Conservation (phyloP, 2,888 invertebrate genomes). For the Torymus auratus region DNA sequence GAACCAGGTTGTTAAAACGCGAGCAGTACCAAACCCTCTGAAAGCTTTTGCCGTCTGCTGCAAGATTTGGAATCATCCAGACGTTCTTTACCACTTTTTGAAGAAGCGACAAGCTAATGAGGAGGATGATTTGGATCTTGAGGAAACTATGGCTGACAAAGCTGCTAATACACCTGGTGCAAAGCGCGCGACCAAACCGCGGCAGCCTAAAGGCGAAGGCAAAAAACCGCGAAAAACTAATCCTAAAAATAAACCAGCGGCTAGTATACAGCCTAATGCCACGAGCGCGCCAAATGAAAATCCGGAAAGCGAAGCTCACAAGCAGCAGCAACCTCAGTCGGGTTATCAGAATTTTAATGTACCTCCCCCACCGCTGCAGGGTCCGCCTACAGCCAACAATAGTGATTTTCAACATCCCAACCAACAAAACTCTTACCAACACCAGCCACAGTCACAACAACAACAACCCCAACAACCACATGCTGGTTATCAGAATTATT, state of each 20-base stretch:
- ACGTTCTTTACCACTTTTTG: slow-evolving; percentile 91
- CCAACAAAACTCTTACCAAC: slow-evolving; percentile 39
- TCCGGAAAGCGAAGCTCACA: slow-evolving; percentile 55
- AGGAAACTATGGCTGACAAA: slow-evolving; percentile 83
- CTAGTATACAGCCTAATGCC: slow-evolving; percentile 78
- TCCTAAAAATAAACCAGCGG: slow-evolving; percentile 78
- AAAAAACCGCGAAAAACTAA: slow-evolving; percentile 72
- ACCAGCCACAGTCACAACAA: slow-evolving; percentile 53
- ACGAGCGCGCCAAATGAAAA: slow-evolving; percentile 66
- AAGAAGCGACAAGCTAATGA: slow-evolving; percentile 88
- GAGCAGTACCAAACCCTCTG: slow-evolving; percentile 94
- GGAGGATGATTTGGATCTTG: slow-evolving; percentile 88
- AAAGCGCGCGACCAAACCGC: slow-evolving; percentile 73
- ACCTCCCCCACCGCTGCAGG: slow-evolving; percentile 36
- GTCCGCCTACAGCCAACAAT: slow-evolving; percentile 59
- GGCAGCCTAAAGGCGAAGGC: slow-evolving; percentile 75
- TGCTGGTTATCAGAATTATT: slow-evolving; percentile 49
- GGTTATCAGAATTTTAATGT: slow-evolving; percentile 46
- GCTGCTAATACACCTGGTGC: slow-evolving; percentile 66
- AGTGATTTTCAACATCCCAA: slow-evolving; percentile 41
- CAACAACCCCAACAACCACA: slow-evolving; percentile 23
- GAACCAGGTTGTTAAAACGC: slow-evolving; percentile 92
- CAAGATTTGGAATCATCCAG: slow-evolving; percentile 98
- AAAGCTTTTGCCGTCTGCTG: slow-evolving; percentile 99
- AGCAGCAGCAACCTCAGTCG: slow-evolving; percentile 32